Conservation (phyloP, 2,888 invertebrate species). For the Erebia ligea region DNA sequence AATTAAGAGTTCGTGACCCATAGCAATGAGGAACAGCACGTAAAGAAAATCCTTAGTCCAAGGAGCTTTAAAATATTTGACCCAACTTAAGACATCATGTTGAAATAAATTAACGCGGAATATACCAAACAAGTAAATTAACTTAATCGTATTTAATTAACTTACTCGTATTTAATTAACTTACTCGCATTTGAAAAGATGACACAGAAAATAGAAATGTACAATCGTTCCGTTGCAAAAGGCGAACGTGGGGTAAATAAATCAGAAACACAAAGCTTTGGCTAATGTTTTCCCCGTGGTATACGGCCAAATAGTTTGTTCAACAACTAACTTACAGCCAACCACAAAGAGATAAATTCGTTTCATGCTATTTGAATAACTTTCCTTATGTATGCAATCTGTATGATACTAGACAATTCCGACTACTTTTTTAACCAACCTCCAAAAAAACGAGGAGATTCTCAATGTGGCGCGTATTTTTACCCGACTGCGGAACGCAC, state of each 20-base stretch:
- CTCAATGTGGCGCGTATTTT: no score
- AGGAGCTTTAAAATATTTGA: neutral
- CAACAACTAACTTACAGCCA: conserved; percentile 24
- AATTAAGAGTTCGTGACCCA: no score
- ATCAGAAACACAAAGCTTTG: conserved; percentile 43
- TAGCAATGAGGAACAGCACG: no score
- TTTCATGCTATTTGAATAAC: conserved; percentile 13
- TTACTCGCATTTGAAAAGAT: conserved; percentile 27
- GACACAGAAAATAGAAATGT: conserved; percentile 41
- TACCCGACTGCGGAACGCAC: no score
- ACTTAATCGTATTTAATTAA: no score
- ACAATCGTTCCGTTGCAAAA: conserved; percentile 38
- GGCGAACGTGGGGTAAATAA: conserved; percentile 41
- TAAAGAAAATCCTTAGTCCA: neutral
- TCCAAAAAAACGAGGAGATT: no score
- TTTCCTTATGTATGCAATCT: conserved; percentile 1
- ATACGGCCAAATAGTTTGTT: conserved; percentile 34
- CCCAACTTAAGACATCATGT: no score
- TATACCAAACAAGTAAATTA: neutral
- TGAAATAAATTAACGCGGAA: neutral
- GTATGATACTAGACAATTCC: conserved; percentile 9
- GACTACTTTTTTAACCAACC: no score
- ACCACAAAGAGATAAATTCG: conserved; percentile 21
- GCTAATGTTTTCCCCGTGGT: conserved; percentile 39
- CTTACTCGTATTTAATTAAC: no score